A percentile compares a stretch with the other conserved stretches of the same genome.
Evolutionary conservation across 2,797 vertebrate species (phyloP).

Genomic region (Catharus ustulatus): DNA sequence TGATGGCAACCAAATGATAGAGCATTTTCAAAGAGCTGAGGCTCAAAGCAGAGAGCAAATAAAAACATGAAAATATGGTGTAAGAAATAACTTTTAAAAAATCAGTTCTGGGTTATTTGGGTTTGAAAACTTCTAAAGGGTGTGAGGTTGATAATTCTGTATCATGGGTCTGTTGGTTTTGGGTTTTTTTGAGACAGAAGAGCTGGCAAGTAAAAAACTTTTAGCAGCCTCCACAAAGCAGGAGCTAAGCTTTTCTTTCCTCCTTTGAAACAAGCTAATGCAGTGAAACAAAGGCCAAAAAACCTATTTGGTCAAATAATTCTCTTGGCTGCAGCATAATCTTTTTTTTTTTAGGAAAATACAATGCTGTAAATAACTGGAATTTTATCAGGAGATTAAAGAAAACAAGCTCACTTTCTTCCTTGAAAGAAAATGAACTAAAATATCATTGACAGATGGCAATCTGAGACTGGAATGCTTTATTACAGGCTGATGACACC

Average conservation of each 20-base stretch:
- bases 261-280: constrained; percentile 31
- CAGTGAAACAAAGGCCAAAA: constrained; percentile 14
- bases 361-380: constrained; percentile 46
- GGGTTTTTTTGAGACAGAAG: not conserved
- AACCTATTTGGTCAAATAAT: constrained; percentile 46
- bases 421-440: constrained; percentile 56
- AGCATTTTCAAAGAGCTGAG: not conserved
- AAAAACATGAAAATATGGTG: not conserved
- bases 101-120: not conserved
- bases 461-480: constrained; percentile 30
- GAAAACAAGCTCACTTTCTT: constrained; percentile 54
- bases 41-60: not conserved
- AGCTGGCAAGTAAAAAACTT: not conserved
- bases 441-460: constrained; percentile 65
- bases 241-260: not conserved
- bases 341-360: constrained; percentile 9
- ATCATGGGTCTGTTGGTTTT: not conserved
- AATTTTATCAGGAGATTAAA: constrained; percentile 64
- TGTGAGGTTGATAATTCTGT: not conserved
- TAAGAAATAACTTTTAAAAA: not conserved
- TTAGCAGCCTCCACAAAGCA: constrained; percentile 17
- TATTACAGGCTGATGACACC: constrained; percentile 50
- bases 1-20: not conserved
- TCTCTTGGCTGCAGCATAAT: constrained; percentile 4
- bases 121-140: not conserved